Conservation (phyloP, 2,888 invertebrate genomes). For the Lordiphosa andalusiaca region DNA sequence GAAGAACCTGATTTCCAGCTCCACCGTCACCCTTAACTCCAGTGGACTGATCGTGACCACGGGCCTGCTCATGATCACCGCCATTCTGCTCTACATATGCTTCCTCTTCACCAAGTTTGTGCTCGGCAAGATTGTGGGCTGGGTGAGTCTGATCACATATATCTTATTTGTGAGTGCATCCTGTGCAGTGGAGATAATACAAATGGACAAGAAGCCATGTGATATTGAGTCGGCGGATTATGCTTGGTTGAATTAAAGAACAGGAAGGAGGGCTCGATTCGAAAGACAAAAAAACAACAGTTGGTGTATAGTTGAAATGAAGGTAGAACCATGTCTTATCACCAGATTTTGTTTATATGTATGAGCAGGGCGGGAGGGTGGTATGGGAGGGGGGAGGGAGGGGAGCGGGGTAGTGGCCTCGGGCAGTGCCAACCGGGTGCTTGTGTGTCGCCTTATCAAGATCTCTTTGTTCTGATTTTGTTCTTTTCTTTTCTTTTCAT, state of each 20-base stretch:
- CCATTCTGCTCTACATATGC: slow-evolving; percentile 88
- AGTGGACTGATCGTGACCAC: slow-evolving; percentile 91
- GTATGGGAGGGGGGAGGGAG: no score
- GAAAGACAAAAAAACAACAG: no score
- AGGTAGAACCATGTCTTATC: neutral
- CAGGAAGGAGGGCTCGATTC: no score
- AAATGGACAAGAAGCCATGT: slow-evolving; percentile 1
- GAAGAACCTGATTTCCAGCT: slow-evolving; percentile 87
- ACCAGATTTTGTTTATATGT: neutral
- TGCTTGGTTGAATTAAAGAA: neutral
- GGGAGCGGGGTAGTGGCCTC: no score
- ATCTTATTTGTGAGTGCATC: slow-evolving; percentile 87
- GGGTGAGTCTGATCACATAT: slow-evolving; percentile 90
- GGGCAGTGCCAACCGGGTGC: no score
- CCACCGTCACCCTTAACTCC: slow-evolving; percentile 89
- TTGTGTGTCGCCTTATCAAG: slow-evolving; percentile 1
- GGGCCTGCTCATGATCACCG: slow-evolving; percentile 89
- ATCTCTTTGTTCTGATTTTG: no score
- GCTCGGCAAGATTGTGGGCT: slow-evolving; percentile 89
- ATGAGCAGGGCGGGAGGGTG: no score
- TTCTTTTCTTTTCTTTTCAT: no score
- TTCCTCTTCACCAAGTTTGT: slow-evolving; percentile 89
- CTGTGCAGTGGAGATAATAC: slow-evolving; percentile 24
- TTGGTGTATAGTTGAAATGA: no score
- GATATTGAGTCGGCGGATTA: slow-evolving; percentile 39